Evolutionary conservation across 2,113 vertebrate species (phyloP).

Genomic region (Misgurnus anguillicaudatus): DNA sequence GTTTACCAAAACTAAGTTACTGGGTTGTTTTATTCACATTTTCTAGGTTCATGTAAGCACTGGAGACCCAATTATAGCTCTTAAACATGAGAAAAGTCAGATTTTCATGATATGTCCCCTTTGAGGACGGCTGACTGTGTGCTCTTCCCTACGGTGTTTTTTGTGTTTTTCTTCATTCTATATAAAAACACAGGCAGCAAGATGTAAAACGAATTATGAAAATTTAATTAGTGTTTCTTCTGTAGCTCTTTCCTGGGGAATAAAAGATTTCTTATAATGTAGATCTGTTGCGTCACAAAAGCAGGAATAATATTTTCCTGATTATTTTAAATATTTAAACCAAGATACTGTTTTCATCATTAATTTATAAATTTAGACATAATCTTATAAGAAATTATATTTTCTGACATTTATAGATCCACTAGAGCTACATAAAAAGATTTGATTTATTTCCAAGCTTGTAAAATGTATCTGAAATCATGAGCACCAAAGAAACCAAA

Average conservation of each 20-base stretch:
- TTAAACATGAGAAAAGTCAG: no score
- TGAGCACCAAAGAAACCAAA: neutral
- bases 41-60: no score
- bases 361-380: neutral
- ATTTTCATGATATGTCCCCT: no score
- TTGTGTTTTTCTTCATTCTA: no score
- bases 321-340: neutral
- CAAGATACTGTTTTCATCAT: neutral
- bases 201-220: neutral
- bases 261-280: conserved; percentile 7
- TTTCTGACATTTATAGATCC: no score
- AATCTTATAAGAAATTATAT: neutral
- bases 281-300: neutral
- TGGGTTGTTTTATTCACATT: no score
- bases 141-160: no score
- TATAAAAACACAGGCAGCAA: no score
- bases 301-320: neutral
- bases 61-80: no score
- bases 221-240: conserved; percentile 1
- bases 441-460: conserved; percentile 2
- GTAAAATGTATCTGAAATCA: neutral
- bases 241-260: neutral
- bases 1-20: no score
- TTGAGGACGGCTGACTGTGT: no score
- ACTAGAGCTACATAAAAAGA: neutral